Evolutionary conservation across 2,113 vertebrate species (phyloP).

Genomic region (Neomonachus schauinslandi): DNA sequence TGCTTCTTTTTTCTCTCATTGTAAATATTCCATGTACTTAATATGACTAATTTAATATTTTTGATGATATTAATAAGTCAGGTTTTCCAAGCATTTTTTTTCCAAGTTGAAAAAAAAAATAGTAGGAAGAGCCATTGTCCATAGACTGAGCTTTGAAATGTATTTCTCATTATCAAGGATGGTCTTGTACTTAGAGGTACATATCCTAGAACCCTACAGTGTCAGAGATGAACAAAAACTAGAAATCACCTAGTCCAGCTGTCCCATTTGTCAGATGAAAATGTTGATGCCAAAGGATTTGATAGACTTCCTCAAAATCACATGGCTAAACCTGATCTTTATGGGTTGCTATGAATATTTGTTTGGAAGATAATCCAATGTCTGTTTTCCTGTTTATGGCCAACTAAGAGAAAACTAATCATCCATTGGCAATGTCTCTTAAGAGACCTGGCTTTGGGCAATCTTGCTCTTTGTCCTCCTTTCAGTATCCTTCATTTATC

Average conservation of each 20-base stretch:
- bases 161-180: not conserved
- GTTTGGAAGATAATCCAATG: not conserved
- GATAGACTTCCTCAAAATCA: not conserved
- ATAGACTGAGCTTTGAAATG: not conserved
- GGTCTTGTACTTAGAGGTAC: not conserved
- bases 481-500: not conserved
- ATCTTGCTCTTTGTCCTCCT: not conserved
- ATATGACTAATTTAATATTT: slow-evolving; percentile 34
- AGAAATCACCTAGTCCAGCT: not conserved
- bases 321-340: not conserved
- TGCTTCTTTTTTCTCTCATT: not conserved
- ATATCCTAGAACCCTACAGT: not conserved
- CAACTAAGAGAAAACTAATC: slow-evolving; percentile 2
- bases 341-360: not conserved
- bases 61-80: not conserved
- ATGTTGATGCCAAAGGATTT: not conserved
- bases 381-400: not conserved
- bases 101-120: not conserved
- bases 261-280: not conserved
- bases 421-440: not conserved
- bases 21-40: not conserved
- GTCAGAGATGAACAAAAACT: not conserved
- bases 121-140: not conserved
- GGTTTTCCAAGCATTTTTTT: not conserved
- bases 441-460: not conserved